Evolutionary conservation across 2,888 invertebrate species (phyloP).

Genomic region (Amaurobius ferox): DNA sequence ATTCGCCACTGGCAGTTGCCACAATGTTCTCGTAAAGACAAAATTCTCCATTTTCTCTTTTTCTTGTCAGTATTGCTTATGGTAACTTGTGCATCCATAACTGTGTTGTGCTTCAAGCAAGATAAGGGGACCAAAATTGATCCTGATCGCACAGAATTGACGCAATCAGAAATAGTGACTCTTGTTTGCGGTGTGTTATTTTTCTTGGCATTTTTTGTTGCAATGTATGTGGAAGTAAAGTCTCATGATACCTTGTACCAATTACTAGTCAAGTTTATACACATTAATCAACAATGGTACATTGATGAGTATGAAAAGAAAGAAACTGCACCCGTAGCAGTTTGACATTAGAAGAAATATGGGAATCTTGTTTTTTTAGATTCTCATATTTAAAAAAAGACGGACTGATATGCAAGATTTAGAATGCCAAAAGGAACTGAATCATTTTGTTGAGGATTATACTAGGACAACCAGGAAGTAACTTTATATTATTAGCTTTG

Average conservation of each 20-base stretch:
- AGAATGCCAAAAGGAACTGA: neutral
- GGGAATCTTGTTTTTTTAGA: neutral
- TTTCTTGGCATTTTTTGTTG: slow-evolving; percentile 80
- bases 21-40: slow-evolving; percentile 79
- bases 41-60: slow-evolving; percentile 79
- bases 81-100: slow-evolving; percentile 80
- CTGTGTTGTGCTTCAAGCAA: slow-evolving; percentile 80
- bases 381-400: slow-evolving; percentile 9
- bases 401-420: too few relatives aligned
- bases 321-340: slow-evolving; percentile 72
- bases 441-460: neutral
- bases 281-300: slow-evolving; percentile 79
- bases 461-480: neutral
- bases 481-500: neutral
- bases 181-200: slow-evolving; percentile 80
- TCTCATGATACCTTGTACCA: slow-evolving; percentile 79
- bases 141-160: slow-evolving; percentile 78
- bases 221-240: slow-evolving; percentile 81
- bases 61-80: slow-evolving; percentile 79
- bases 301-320: slow-evolving; percentile 78
- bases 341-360: slow-evolving; percentile 60
- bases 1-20: slow-evolving; percentile 79
- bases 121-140: slow-evolving; percentile 76
- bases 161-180: slow-evolving; percentile 79
- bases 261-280: slow-evolving; percentile 78